Conservation (phyloP, 2,113 vertebrate species). For the Cryptotis parvus region DNA sequence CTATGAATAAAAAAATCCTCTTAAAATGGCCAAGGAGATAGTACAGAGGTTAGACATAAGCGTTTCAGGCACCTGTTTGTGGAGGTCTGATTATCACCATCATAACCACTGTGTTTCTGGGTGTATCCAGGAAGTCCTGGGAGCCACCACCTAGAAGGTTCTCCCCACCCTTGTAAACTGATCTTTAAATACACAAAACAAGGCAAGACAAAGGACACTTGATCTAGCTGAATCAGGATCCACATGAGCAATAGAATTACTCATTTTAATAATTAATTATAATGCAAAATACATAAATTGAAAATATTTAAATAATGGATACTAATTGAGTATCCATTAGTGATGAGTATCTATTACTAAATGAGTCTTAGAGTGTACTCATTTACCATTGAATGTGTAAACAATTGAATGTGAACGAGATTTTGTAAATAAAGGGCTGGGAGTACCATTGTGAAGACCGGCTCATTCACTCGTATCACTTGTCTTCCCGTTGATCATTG, state of each 20-base stretch:
- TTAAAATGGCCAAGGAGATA: not conserved
- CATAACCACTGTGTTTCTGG: too few relatives aligned
- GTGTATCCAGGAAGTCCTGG: too few relatives aligned
- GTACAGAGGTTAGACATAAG: not conserved
- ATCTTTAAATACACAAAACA: too few relatives aligned
- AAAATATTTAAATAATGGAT: not conserved
- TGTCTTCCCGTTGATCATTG: too few relatives aligned
- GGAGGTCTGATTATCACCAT: too few relatives aligned
- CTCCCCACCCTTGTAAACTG: too few relatives aligned
- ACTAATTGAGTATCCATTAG: too few relatives aligned
- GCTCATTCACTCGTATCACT: too few relatives aligned
- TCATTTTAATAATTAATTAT: not conserved
- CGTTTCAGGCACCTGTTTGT: not conserved
- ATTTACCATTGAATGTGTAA: not conserved
- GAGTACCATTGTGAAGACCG: not conserved
- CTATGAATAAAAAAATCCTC: not conserved
- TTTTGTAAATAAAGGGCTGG: not conserved
- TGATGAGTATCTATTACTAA: too few relatives aligned
- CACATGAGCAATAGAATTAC: not conserved
- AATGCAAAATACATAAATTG: not conserved
- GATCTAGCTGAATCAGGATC: too few relatives aligned
- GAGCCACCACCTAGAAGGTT: too few relatives aligned
- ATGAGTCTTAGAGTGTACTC: not conserved
- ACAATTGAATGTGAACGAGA: not conserved
- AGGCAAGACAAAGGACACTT: not conserved